phyloP scores from a whole-genome alignment of 2,888 invertebrate species.

The Limnephilus rhombicus region DNA sequence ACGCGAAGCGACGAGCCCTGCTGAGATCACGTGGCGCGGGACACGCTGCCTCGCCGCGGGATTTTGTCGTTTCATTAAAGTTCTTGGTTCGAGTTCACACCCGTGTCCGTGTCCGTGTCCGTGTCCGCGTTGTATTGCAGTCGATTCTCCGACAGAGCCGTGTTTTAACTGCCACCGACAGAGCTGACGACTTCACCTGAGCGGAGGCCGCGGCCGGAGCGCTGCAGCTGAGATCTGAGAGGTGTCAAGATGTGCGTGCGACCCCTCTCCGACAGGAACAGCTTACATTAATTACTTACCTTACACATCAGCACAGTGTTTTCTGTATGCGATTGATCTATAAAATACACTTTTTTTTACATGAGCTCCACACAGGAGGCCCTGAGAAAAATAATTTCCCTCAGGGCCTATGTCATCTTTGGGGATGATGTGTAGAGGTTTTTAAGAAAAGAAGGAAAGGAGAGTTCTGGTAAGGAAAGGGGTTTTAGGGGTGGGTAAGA shows the following conservation, averaged over 20 bases:
- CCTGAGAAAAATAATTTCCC: too few relatives aligned
- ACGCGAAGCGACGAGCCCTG: constrained; percentile 50
- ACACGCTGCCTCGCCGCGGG: constrained; percentile 59
- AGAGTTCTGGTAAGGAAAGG: too few relatives aligned
- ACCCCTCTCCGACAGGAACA: neutral
- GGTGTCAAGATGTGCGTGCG: neutral
- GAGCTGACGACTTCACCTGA: constrained; percentile 23
- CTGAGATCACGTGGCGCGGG: constrained; percentile 48
- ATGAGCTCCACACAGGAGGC: too few relatives aligned
- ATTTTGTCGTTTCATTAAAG: constrained; percentile 65
- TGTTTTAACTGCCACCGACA: constrained; percentile 20
- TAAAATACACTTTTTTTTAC: too few relatives aligned
- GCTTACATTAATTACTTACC: neutral
- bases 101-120: constrained; percentile 44
- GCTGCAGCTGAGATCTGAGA: neutral
- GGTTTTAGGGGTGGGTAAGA: too few relatives aligned
- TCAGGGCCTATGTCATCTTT: too few relatives aligned
- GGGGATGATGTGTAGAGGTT: too few relatives aligned
- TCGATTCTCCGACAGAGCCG: constrained; percentile 5
- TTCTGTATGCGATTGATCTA: neutral
- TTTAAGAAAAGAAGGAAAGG: too few relatives aligned
- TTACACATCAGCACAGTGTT: neutral
- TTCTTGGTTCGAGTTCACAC: constrained; percentile 55
- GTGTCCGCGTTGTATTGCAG: neutral
- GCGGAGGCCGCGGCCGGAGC: neutral